Evolutionary conservation across 2,888 invertebrate genomes (phyloP), one percentile per base, ranked within the genome.

Genomic region (Athalia cordata): DNA sequence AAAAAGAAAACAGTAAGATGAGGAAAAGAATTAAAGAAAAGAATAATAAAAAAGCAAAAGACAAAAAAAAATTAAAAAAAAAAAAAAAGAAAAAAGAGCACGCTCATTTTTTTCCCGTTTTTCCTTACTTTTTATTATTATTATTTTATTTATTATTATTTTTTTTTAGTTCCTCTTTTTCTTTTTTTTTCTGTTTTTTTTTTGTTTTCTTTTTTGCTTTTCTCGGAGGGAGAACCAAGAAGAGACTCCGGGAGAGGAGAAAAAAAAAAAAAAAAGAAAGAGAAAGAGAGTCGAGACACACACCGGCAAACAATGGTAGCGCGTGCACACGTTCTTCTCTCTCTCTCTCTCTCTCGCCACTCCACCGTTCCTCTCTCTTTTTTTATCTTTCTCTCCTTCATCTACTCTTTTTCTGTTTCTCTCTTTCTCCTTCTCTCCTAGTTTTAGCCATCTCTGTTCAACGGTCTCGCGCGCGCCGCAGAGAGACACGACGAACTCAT

Each of bases 281-380:
- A 77, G 75, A 72, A 67, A 81, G 81, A 77, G 80, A 80, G 76
- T 80, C 78, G 80, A 79, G 86, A 88, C 87, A 88, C 85, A 87
- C 88, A 87, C 88, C 57, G 87, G 88, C 88, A 88, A 89, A 89
- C 89, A 89, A 89, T 89, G 87, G 87, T 85, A 88, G 86, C 88
- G 89, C 88, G 89, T 88, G 88, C 87, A 88, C 86, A 81, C 82
- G 77, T 75, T 78, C 77, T 79, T 81, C 80, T 79, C 80, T 81
- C 81, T 82, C 82, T 81, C 83, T 79, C 78, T 65, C 79, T 79
- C 68, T 78, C 80, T 77, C 50, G 75, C 70, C 29, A 29, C 29
- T 29, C 29, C 29, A 29, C 79, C 81, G 77, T 76, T 79, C 76
- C 80, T 81, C 80, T 80, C 80, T 81, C 81, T 29, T 29, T 29